Conservation (phyloP, 2,888 invertebrate genomes). For the Tricholauxania praeusta region DNA sequence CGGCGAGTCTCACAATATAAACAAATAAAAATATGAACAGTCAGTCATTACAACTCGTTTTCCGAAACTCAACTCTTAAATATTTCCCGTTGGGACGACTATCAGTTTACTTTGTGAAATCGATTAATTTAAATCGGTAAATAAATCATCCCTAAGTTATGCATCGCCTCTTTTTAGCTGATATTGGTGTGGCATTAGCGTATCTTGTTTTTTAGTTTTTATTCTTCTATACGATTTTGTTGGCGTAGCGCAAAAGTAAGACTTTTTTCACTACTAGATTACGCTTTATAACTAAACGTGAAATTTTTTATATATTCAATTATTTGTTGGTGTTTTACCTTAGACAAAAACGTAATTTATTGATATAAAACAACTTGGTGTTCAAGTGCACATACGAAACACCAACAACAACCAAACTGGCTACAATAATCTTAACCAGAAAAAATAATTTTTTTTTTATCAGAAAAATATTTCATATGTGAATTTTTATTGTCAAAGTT, state of each 20-base stretch:
- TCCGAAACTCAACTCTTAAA: too few relatives aligned
- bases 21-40: too few relatives aligned
- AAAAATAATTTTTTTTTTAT: constrained; percentile 11
- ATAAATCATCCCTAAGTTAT: neutral
- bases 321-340: too few relatives aligned
- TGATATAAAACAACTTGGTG: neutral
- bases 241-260: constrained; percentile 24
- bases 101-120: neutral
- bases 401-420: neutral
- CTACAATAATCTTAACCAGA: neutral
- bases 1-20: too few relatives aligned
- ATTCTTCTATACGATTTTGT: constrained; percentile 12
- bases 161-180: neutral
- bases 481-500: constrained; percentile 21
- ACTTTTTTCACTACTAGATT: neutral
- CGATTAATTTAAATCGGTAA: neutral
- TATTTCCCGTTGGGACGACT: too few relatives aligned
- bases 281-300: too few relatives aligned
- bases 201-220: constrained; percentile 28
- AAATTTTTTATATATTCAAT: too few relatives aligned
- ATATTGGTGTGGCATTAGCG: constrained; percentile 25
- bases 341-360: too few relatives aligned
- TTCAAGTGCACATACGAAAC: neutral
- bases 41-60: too few relatives aligned
- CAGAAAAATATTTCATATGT: constrained; percentile 17